phyloP scores from a whole-genome alignment of 2,113 vertebrate species.

The Microtus oregoni region DNA sequence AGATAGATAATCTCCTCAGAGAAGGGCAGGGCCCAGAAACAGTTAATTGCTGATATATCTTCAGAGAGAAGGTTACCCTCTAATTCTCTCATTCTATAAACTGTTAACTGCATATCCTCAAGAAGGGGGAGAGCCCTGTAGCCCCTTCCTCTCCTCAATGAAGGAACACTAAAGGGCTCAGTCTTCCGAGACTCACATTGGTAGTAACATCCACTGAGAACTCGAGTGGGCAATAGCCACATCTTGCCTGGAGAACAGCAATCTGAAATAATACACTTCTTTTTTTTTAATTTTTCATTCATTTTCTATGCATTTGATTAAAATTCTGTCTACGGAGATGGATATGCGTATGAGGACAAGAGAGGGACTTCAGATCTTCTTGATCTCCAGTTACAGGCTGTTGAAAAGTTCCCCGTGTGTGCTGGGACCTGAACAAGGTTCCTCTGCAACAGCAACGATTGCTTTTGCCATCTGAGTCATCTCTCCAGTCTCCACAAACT shows the following conservation, averaged over 20 bases:
- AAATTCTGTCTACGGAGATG: too few species aligned
- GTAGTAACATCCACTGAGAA: neutral
- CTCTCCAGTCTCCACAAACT: too few species aligned
- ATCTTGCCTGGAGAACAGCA: neutral
- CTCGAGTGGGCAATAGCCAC: neutral
- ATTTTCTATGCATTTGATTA: too few species aligned
- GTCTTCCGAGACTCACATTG: neutral
- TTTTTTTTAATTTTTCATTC: neutral
- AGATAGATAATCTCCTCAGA: neutral
- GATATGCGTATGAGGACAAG: too few species aligned
- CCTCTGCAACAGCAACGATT: too few species aligned
- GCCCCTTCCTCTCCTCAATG: neutral
- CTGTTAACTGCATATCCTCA: neutral
- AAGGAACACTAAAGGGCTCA: neutral
- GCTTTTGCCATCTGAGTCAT: too few species aligned
- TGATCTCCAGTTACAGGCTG: too few species aligned
- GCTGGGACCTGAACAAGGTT: too few species aligned
- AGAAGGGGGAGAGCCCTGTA: neutral
- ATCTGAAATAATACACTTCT: neutral
- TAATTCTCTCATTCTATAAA: neutral
- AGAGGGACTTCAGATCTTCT: too few species aligned
- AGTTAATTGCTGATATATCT: neutral
- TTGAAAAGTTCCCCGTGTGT: too few species aligned
- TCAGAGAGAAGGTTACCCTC: neutral
- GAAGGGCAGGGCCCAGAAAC: neutral